Evolutionary conservation across 30 jellyfish, hydroid and myxozoan species (phyloP).

Genomic region (Cassiopea andromeda): DNA sequence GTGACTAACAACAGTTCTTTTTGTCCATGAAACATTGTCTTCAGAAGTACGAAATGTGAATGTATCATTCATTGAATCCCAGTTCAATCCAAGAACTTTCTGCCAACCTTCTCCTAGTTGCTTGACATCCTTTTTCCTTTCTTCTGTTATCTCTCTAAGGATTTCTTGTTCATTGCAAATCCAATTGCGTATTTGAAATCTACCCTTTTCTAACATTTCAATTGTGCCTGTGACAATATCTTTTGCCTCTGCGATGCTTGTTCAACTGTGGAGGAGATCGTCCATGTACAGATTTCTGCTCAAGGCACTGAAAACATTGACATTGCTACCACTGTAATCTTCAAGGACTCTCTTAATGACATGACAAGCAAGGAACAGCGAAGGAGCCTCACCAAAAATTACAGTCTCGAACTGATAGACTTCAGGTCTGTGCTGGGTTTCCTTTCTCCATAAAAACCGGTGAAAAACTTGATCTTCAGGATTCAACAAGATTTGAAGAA

Average conservation of each 20-base stretch:
- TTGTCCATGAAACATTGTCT: constrained; percentile 45
- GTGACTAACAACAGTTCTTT: constrained; percentile 39
- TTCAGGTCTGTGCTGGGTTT: constrained; percentile 24
- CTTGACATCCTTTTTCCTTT: constrained; percentile 41
- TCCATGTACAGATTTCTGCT: constrained; percentile 52
- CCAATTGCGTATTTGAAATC: constrained; percentile 53
- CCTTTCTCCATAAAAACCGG: constrained; percentile 61
- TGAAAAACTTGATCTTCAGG: constrained; percentile 58
- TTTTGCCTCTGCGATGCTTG: constrained; percentile 44
- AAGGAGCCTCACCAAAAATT: constrained; percentile 53
- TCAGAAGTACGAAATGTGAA: constrained; percentile 58
- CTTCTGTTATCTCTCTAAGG: constrained; percentile 51
- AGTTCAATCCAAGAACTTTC: constrained; percentile 40
- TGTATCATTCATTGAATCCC: constrained; percentile 33
- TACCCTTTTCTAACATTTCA: constrained; percentile 37
- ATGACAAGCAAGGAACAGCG: constrained; percentile 47
- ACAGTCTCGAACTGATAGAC: constrained; percentile 53
- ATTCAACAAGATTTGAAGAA: constrained; percentile 28
- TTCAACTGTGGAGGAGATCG: constrained; percentile 59
- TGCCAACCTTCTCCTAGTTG: constrained; percentile 50
- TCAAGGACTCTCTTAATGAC: constrained; percentile 52
- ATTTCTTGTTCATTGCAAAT: constrained; percentile 28
- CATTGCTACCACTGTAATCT: constrained; percentile 33
- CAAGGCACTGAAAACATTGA: constrained; percentile 24
- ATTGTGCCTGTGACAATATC: constrained; percentile 56